These are phyloP conservation scores for Paragorgia papillata DNA, from an alignment of 92 coral and sea anemone genomes.

Conservation along the genomic window DNA sequence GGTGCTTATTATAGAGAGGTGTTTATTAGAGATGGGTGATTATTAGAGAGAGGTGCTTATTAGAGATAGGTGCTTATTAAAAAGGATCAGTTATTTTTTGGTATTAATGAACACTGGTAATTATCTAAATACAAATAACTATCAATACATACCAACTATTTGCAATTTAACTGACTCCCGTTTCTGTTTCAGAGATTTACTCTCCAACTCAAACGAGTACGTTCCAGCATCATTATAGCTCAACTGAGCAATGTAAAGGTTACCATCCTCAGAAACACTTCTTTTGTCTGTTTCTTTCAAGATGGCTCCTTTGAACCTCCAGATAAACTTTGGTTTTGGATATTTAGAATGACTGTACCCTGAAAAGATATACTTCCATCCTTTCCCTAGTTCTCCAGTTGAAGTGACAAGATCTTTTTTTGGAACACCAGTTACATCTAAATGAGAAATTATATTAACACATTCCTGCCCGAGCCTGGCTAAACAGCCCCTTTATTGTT, in stretches of 20 bases:
- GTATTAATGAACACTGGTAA: no score
- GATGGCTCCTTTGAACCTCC: constrained; percentile 54
- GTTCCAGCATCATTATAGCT: constrained; percentile 59
- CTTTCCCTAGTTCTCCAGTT: constrained; percentile 35
- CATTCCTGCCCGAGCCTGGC: no score
- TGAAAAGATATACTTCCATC: constrained; percentile 54
- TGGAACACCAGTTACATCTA: constrained; percentile 66
- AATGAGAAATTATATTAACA: no score
- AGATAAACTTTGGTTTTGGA: constrained; percentile 70
- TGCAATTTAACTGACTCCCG: constrained; percentile 54
- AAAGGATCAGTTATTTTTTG: no score
- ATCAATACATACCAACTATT: constrained; percentile 38
- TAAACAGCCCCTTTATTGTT: no score
- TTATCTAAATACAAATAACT: no score
- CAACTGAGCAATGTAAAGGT: constrained; percentile 78
- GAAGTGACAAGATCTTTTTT: constrained; percentile 21
- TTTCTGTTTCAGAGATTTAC: constrained; percentile 51
- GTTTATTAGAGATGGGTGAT: no score
- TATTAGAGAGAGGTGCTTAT: no score
- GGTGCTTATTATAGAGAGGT: no score
- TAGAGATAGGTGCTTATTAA: no score
- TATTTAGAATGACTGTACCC: constrained; percentile 58
- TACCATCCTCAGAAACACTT: constrained; percentile 77
- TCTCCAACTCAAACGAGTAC: constrained; percentile 66
- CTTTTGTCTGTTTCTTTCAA: constrained; percentile 64